A percentile compares a stretch with the other conserved stretches of the same genome.
Evolutionary conservation across 2,888 invertebrate species (phyloP).

Genomic region (Dilophus febrilis): DNA sequence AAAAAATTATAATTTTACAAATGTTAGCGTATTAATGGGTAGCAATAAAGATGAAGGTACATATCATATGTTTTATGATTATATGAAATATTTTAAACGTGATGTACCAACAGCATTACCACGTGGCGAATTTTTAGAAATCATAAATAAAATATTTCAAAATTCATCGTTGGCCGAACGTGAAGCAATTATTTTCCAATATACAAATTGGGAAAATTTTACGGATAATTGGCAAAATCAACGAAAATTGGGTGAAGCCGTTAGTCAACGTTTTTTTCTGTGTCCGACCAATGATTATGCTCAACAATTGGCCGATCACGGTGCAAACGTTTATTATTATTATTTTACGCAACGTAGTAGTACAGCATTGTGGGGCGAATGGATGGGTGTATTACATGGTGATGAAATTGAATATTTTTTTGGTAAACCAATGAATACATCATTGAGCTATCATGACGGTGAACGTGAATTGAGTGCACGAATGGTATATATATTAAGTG

Average conservation of each 20-base stretch:
- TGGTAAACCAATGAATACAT: slow-evolving; percentile 83
- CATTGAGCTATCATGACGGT: slow-evolving; percentile 66
- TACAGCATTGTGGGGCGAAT: slow-evolving; percentile 89
- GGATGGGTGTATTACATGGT: slow-evolving; percentile 99
- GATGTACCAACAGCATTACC: no score
- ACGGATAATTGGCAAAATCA: slow-evolving; percentile 71
- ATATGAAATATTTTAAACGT: no score
- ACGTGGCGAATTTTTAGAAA: no score
- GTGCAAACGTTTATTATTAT: slow-evolving; percentile 75
- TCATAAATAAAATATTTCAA: no score
- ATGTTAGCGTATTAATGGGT: slow-evolving; percentile 80
- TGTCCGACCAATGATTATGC: slow-evolving; percentile 85
- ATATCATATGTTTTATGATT: slow-evolving; percentile 12
- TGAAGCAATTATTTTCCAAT: slow-evolving; percentile 34
- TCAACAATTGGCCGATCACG: slow-evolving; percentile 61
- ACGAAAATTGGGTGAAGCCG: slow-evolving; percentile 77
- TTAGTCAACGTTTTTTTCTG: slow-evolving; percentile 89
- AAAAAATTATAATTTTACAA: slow-evolving; percentile 67
- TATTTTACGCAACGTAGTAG: slow-evolving; percentile 85
- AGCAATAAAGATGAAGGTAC: slow-evolving; percentile 91
- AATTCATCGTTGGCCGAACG: no score
- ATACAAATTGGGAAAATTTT: slow-evolving; percentile 77
- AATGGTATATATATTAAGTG: slow-evolving; percentile 85
- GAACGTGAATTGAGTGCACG: slow-evolving; percentile 76
- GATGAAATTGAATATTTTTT: slow-evolving; percentile 97